Base-by-base conservation (phyloP, 1,140 invertebrate species). In the Drosophila ananassae region DNA sequence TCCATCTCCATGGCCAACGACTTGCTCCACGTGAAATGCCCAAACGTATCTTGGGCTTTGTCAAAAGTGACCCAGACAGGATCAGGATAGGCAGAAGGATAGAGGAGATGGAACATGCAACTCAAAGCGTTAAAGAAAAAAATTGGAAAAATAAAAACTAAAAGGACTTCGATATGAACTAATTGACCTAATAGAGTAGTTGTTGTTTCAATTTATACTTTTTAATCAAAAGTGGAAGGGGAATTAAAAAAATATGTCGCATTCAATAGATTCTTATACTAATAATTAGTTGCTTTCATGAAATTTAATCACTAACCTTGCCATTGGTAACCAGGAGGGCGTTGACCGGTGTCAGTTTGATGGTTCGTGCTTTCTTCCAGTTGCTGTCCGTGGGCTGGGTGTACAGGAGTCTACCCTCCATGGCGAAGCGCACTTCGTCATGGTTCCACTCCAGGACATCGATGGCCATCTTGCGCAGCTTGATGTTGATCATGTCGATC, bases 401-500 rank as follows among this genome's bases (percentile, higher is more conserved):
- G 89, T 96, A 97, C 50, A 97, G 93, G 67, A 98, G 93, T 90
- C 95, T 95, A 53, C 97, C 97, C 92, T 98, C 97, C 90, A 98
- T 94, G 55, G 97, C 95, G 89, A 98, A 98, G 84, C 93, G 93
- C 59, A 96, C 96, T 91, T 97, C 96, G 90, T 98, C 97, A 78
- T 98, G 97, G 91, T 96, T 96, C 98, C 98, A 98, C 77, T 98
- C 97, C 58, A 98, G 93, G 1, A 98, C 94, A 90, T 98, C 97
- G 53, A 98, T 95, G 55, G 97, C 97, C 94, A 98, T 96, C 95
- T 97, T 97, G 90, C 96, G 94, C 37, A 97, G 92, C 92, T 97
- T 96, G 71, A 97, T 97, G 89, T 97, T 97, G 69, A 96, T 95
- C 92, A 97, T 95, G 89, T 97, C 96, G 63, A 96, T 94, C 87